These are phyloP conservation scores for Drosophila kohkoa DNA, from an alignment of 1,140 invertebrate genomes.

Conservation along the genomic window DNA sequence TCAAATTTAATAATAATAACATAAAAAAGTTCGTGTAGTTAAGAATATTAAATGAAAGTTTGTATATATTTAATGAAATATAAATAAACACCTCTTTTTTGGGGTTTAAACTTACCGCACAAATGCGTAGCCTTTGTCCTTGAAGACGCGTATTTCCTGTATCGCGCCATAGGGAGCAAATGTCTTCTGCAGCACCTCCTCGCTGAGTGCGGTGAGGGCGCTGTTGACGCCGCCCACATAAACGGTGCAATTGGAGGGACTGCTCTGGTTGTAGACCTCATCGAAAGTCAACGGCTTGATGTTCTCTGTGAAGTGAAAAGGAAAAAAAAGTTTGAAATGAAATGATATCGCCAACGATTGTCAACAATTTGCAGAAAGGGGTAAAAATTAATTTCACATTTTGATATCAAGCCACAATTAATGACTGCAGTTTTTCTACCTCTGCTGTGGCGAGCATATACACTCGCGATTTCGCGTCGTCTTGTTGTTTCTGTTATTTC, in stretches of 20 bases:
- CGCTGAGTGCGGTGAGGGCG: conserved; percentile 94
- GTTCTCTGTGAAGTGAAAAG: conserved; percentile 88
- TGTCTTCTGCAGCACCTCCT: conserved; percentile 98
- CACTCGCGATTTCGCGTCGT: background rate
- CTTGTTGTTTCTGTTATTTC: conserved; percentile 34
- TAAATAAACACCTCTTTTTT: too few relatives aligned
- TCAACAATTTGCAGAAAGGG: conserved; percentile 14
- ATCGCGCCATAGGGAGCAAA: conserved; percentile 97
- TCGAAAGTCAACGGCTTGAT: conserved; percentile 97
- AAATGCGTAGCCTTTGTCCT: conserved; percentile 99
- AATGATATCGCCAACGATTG: conserved; percentile 24
- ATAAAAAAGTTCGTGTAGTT: too few relatives aligned
- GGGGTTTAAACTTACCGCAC: conserved; percentile 89
- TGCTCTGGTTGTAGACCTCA: conserved; percentile 99
- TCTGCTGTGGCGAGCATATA: conserved; percentile 13
- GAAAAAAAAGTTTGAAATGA: background rate
- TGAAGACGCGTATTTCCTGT: conserved; percentile 99
- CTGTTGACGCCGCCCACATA: conserved; percentile 99
- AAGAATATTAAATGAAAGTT: too few relatives aligned
- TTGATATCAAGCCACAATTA: conserved; percentile 63
- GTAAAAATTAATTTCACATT: conserved; percentile 58
- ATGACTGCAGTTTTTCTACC: conserved; percentile 60
- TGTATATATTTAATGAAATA: too few relatives aligned
- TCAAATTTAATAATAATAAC: too few relatives aligned
- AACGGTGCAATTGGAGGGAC: conserved; percentile 99